Evolutionary conservation across 1,140 invertebrate species (phyloP).

Genomic region (Ostrea denselamellosa): DNA sequence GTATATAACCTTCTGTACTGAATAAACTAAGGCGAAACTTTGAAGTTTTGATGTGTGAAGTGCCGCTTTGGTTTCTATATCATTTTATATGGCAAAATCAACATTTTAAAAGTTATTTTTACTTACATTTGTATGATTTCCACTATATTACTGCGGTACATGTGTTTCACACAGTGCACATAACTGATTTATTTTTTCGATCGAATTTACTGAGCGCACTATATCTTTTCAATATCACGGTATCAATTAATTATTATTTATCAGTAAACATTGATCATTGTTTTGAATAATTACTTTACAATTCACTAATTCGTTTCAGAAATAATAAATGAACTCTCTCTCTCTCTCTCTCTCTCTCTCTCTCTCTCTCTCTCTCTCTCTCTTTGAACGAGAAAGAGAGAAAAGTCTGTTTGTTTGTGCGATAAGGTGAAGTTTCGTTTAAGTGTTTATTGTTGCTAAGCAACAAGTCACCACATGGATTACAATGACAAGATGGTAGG

Average conservation of each 20-base stretch:
- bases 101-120: not conserved
- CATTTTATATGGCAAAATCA: not conserved
- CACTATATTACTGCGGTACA: not conserved
- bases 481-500: not conserved
- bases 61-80: not conserved
- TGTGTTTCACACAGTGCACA: not conserved
- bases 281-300: not conserved
- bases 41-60: not conserved
- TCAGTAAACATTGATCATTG: not conserved
- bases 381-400: too few relatives aligned
- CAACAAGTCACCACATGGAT: not conserved
- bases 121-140: not conserved
- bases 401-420: not conserved
- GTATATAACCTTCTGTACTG: not conserved
- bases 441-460: conserved; percentile 4
- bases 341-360: too few relatives aligned
- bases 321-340: too few relatives aligned
- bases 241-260: not conserved
- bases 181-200: not conserved
- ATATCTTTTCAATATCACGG: too few relatives aligned
- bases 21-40: not conserved
- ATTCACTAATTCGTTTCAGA: not conserved
- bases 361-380: too few relatives aligned
- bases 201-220: too few relatives aligned
- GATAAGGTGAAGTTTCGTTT: not conserved